These are phyloP conservation scores for Epistrophella euchroma DNA, from an alignment of 2,888 invertebrate species.

Conservation along the genomic window DNA sequence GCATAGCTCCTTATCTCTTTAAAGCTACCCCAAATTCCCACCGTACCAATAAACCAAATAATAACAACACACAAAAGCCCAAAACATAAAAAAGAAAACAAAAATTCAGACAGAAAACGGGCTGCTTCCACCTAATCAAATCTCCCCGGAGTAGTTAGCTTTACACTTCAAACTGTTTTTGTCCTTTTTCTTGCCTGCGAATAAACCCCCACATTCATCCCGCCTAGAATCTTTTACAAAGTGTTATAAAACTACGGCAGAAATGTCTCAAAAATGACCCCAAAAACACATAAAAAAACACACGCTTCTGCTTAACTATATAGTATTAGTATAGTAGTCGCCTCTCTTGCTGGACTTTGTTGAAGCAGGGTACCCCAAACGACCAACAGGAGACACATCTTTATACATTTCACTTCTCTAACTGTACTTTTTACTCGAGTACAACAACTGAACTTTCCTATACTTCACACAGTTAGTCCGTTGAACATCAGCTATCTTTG, in stretches of 20 bases:
- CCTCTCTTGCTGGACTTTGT: constrained; percentile 63
- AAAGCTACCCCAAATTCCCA: constrained; percentile 42
- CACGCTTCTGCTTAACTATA: constrained; percentile 35
- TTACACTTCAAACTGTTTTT: constrained; percentile 61
- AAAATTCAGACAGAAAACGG: constrained; percentile 13
- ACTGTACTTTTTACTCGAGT: constrained; percentile 64
- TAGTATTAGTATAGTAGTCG: neutral
- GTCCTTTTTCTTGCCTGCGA: neutral
- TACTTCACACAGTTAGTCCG: constrained; percentile 21
- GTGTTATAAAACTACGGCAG: constrained; percentile 74
- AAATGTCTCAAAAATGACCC: constrained; percentile 70
- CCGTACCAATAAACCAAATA: constrained; percentile 52
- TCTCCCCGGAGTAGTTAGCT: constrained; percentile 73
- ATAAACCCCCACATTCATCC: constrained; percentile 4
- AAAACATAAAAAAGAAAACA: constrained; percentile 18
- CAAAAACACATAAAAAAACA: constrained; percentile 56
- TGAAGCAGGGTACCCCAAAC: constrained; percentile 54
- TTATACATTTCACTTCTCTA: constrained; percentile 72
- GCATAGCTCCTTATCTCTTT: constrained; percentile 30
- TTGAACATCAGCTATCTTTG: constrained; percentile 68
- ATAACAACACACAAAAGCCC: constrained; percentile 55
- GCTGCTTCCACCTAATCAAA: constrained; percentile 73
- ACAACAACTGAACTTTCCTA: constrained; percentile 38
- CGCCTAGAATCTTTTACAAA: constrained; percentile 65
- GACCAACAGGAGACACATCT: constrained; percentile 76